These are phyloP conservation scores for Limnephilus auricula DNA, from an alignment of 2,888 invertebrate genomes.

Conservation along the genomic window DNA sequence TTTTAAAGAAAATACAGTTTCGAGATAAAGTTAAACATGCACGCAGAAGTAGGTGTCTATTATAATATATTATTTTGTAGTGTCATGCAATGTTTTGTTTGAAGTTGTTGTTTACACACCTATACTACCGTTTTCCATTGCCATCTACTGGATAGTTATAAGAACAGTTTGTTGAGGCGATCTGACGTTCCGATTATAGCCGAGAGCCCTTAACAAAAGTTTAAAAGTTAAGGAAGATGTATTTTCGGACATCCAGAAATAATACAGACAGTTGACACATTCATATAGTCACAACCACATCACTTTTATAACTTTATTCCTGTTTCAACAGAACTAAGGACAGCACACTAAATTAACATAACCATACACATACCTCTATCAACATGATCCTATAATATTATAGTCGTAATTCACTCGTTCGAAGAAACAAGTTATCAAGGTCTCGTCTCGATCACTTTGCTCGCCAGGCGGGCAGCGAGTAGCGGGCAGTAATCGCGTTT, in stretches of 20 bases:
- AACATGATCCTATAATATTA: slow-evolving; percentile 76
- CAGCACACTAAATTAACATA: slow-evolving; percentile 56
- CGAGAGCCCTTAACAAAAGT: slow-evolving; percentile 64
- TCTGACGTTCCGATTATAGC: slow-evolving; percentile 63
- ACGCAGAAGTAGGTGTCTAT: neutral
- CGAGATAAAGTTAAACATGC: slow-evolving; percentile 28
- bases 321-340: slow-evolving; percentile 34
- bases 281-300: slow-evolving; percentile 50
- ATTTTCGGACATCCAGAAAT: slow-evolving; percentile 50
- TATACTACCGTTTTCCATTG: slow-evolving; percentile 65
- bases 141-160: slow-evolving; percentile 58
- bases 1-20: slow-evolving; percentile 1
- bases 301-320: slow-evolving; percentile 34
- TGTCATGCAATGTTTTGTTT: slow-evolving; percentile 64
- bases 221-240: slow-evolving; percentile 58
- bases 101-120: slow-evolving; percentile 64
- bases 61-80: slow-evolving; percentile 19
- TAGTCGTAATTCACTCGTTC: slow-evolving; percentile 76
- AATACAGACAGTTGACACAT: slow-evolving; percentile 46
- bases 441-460: slow-evolving; percentile 73
- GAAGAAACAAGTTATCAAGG: slow-evolving; percentile 79
- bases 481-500: slow-evolving; percentile 52
- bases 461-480: slow-evolving; percentile 66
- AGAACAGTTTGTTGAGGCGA: slow-evolving; percentile 57
- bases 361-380: slow-evolving; percentile 77